Base-by-base conservation (phyloP, 2,113 vertebrate genomes). In the Phrynosoma blainvillii region DNA sequence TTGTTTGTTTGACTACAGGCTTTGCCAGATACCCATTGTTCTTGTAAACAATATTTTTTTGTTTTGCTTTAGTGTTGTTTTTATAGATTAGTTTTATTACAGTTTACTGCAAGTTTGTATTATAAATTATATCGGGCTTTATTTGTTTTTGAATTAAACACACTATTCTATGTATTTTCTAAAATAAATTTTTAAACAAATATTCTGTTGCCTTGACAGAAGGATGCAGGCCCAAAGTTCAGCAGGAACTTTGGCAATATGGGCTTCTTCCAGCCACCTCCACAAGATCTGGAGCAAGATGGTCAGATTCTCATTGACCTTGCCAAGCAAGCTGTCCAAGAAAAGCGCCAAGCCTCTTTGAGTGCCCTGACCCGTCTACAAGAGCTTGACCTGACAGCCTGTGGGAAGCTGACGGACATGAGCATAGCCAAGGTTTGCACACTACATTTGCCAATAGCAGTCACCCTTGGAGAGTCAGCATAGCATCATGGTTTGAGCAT, bases 351-450 rank as follows among this genome's bases (percentile, higher is more conserved):
- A 62, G 92, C 96, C 8, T 97, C 97, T 0, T 94, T 98, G 75
- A 83, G 95, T 79, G 91, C 92, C 10, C 95, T 98, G 7, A 92
- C 11, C 73, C 88, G 92, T 87, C 96, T 98, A 77, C 95, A 94
- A 94, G 97, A 98, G 90, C 95, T 98, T 80, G 97, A 98, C 91
- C 97, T 98, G 47, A 96, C 96, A 0, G 97, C 96, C 90, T 98
- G 98, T 92, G 94, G 91, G 87, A 97, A 97, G 65, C 95, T 98
- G 89, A 98, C 97, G 0, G 98, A 98, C 90, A 89, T 89, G 94
- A 98, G 98, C 95, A 95, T 98, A 92, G 95, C 96, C 54, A 96
- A 98, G 96, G 97, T 98, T 52, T 12, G 79, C 42, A 9, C 25
- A 36, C 3, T 18, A 40, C 3, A 18, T n/a, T 62, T 30, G 36